Base-by-base conservation (phyloP, 2,888 invertebrate species). In the Hartigia nigra region DNA sequence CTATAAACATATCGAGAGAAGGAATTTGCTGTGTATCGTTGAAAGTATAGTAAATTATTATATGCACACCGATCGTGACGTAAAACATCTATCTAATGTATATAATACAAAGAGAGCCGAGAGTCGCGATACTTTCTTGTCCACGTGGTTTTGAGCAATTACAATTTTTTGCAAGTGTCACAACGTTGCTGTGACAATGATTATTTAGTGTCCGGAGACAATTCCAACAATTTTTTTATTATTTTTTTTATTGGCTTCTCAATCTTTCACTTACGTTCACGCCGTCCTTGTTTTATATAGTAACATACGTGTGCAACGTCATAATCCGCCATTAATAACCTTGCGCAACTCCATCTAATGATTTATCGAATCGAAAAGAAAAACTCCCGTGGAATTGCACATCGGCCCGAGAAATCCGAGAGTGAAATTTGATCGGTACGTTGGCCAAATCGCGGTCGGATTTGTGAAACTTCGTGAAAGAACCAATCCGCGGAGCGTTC, bases 381-480 rank as follows among this genome's bases (percentile, higher is more conserved):
- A 77, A 77, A 55, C 55, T 55, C 55, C 55, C 55, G 55, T 55
- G 55, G 55, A 55, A 72, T 72, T 72, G 72, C 72, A 39, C 55
- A 31, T 31, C 77, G 70, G 75, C n/a, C 31, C 80, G 81, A 84
- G 80, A 84, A 83, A 74, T 78, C 35, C 39, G 77, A 74, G 55
- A 55, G 81, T 80, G 83, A 83, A 85, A 83, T 82, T 77, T 81
- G 69, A 77, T 78, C 75, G 82, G 34, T 32, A 31, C 72, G 1
- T 80, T 81, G 80, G 69, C 81, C 81, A 79, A 83, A 82, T 78
- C 78, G 79, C 79, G 80, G 81, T 81, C 35, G 77, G 82, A 82
- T 81, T 84, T 83, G 70, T 82, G 82, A 82, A 84, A 82, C 76
- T 70, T 70, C n/a, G 12, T 39, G 77, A 37, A 74, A 72, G 72